Evolutionary conservation across 2,113 vertebrate genomes (phyloP), one percentile per base, ranked within the genome.

Genomic region (Corythoichthys haematopterus): DNA sequence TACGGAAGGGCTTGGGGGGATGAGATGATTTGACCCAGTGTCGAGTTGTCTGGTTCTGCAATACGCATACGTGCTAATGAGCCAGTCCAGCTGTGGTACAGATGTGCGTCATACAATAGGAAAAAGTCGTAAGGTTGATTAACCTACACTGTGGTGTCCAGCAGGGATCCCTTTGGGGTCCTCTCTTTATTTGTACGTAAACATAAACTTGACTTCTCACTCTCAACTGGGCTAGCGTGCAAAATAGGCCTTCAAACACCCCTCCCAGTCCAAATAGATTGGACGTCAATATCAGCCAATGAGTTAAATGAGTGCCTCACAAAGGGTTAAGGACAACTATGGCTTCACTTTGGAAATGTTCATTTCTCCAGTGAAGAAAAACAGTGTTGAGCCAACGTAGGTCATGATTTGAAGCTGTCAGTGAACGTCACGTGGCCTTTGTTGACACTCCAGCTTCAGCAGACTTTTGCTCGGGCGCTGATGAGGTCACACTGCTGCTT

Each of bases 51-150:
- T 53, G 69, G 58, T 28, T 71, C 35, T 65, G 50, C 66, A 38
- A 75, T 61, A 45, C 67, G 38, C 53, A 57, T 76, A 60, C 65
- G 64, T 38, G 20, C 53, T 58, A 52, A 46, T 64, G 74, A 43
- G 51, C 57, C 43, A 35, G 45, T 70, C 70, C 84, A 91, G 82
- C 87, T 90, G 88, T 84, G 75, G 7, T 65, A 79, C 87, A 89
- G 84, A 87, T 88, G 85, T 88, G 81, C 55, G 68, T 69, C 57
- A 68, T 1, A 36, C 33, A 69, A 78, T 55, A 28, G 43, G 51
- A 66, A 64, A 1, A 36, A 57, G 35, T 6, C 4, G 12, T 35
- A 11, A 48, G 11, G 7, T 48, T 48, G 46, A 48, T 48, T 1
- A 13, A 11, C 33, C 33, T 2, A 13, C 28, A 36, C 33, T 2